phyloP scores from a whole-genome alignment of 1,140 invertebrate genomes.

The Pogonus chalceus region DNA sequence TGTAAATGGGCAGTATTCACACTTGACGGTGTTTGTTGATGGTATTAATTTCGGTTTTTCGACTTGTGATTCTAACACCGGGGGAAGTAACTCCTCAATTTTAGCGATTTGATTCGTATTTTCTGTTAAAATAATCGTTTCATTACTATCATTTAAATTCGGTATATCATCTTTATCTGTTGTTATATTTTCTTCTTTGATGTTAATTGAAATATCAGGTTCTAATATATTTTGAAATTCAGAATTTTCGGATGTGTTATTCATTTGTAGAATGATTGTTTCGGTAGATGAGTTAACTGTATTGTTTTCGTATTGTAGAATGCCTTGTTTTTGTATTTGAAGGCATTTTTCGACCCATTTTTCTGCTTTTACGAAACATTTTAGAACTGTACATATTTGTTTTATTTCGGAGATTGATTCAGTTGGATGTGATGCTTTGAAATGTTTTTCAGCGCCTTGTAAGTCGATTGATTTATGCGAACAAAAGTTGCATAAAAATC shows the following conservation, averaged over 20 bases:
- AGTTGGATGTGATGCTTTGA: too few species aligned
- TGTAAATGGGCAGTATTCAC: not conserved
- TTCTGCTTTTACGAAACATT: constrained; percentile 9
- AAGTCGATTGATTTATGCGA: not conserved
- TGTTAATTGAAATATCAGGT: too few species aligned
- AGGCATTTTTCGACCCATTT: constrained; percentile 11
- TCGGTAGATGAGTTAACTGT: not conserved
- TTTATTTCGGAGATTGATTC: too few species aligned
- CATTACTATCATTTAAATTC: too few species aligned
- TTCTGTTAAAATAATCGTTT: too few species aligned
- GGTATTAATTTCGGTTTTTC: not conserved
- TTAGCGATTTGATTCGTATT: too few species aligned
- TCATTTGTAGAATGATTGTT: not conserved
- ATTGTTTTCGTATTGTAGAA: not conserved
- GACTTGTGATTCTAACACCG: too few species aligned
- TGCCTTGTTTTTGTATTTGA: not conserved
- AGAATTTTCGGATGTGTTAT: not conserved
- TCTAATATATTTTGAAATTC: too few species aligned
- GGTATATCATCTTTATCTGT: too few species aligned
- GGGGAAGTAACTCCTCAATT: too few species aligned
- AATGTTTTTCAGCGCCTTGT: constrained; percentile 8
- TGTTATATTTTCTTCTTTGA: too few species aligned
- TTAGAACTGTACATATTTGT: too few species aligned
- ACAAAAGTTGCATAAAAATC: constrained; percentile 10
- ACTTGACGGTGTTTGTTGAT: not conserved